These are phyloP conservation scores for Cataglyphis albicans DNA, from an alignment of 2,888 invertebrate genomes.

Conservation along the genomic window DNA sequence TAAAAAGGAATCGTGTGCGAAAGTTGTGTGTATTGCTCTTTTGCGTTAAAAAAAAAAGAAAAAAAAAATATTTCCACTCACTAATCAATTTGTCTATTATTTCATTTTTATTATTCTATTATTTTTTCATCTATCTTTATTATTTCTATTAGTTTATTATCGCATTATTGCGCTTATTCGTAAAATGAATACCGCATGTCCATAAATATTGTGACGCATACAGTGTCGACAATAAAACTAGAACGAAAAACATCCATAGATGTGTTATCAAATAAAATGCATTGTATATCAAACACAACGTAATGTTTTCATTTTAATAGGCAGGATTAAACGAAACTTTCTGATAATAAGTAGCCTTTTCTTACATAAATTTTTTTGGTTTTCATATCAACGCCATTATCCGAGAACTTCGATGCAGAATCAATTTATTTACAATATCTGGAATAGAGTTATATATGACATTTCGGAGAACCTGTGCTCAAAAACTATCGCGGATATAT, in stretches of 20 bases:
- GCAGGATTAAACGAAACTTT: neutral
- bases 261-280: neutral
- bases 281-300: neutral
- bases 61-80: neutral
- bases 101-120: neutral
- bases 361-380: neutral
- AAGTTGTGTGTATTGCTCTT: neutral
- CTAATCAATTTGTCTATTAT: conserved; percentile 5
- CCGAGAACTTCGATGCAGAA: neutral
- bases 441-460: neutral
- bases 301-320: neutral
- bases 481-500: neutral
- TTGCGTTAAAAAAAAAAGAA: conserved; percentile 1
- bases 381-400: neutral
- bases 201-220: neutral
- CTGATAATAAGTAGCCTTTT: neutral
- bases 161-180: conserved; percentile 10
- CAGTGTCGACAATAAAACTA: neutral
- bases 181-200: neutral
- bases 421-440: neutral
- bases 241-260: neutral
- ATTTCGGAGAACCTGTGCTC: neutral
- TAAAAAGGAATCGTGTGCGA: conserved; percentile 4
- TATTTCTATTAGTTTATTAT: too few relatives aligned
- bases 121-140: too few relatives aligned